Evolutionary conservation across 2,888 invertebrate species (phyloP), one percentile per base, ranked within the genome.

Genomic region (Leptogaster cylindrica): DNA sequence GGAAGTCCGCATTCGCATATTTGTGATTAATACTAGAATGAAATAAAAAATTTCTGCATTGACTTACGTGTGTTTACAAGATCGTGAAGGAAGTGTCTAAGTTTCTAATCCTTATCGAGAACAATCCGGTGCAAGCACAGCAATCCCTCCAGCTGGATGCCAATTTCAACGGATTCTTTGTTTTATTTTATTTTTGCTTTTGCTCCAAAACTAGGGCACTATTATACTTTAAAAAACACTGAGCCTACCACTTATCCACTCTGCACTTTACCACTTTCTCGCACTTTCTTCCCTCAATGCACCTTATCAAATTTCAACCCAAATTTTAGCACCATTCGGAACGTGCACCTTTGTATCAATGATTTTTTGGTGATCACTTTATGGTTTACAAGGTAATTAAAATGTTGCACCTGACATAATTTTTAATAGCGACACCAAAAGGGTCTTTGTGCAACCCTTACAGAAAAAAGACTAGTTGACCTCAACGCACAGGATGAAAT

Each of bases 181-280:
- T n/a, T n/a, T n/a, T n/a, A n/a, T n/a, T n/a, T n/a, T n/a, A n/a
- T n/a, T n/a, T n/a, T n/a, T n/a, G n/a, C n/a, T n/a, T n/a, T n/a
- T n/a, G n/a, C n/a, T n/a, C 8, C 27, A 61, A 41, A 61, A 61
- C 61, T 61, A 61, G 61, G 61, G 44, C 61, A 61, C 61, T 61
- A 14, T 8, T 27, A 20, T 6, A 6, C 16, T 52, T 28, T 25
- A 16, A 14, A 12, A 27, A 41, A 27, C 44, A 28, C 44, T 44
- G 18, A 61, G 44, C 61, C 28, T 16, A 61, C 14, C 61, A 61
- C 61, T 61, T 41, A 41, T 28, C 44, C 44, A 44, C 61, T 44
- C 18, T 61, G 12, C 61, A 44, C n/a, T n/a, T n/a, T n/a, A n/a
- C n/a, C n/a, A n/a, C n/a, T n/a, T n/a, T n/a, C n/a, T n/a, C 44